A percentile compares a stretch with the other conserved stretches of the same genome.
Evolutionary conservation across 2,797 vertebrate genomes (phyloP).

Genomic region (Tympanoctomys barrerae): DNA sequence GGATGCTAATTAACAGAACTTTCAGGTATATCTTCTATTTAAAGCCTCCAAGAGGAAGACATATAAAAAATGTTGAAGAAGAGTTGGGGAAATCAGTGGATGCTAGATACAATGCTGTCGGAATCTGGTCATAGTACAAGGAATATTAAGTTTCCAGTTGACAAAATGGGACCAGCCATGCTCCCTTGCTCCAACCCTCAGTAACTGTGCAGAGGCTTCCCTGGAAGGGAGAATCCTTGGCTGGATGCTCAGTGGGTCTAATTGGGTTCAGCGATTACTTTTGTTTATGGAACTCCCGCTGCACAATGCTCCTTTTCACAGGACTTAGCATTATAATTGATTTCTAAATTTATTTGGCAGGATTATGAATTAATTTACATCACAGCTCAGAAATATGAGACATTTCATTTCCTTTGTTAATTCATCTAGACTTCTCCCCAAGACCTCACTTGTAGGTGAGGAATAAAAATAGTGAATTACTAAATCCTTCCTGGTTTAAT

Average conservation of each 20-base stretch:
- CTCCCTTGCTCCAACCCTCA: not conserved
- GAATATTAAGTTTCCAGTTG: conserved; percentile 20
- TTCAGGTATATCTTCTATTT: not conserved
- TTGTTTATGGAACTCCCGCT: not conserved
- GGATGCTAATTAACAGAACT: not conserved
- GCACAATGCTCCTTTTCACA: not conserved
- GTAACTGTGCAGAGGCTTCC: not conserved
- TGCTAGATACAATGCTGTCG: not conserved
- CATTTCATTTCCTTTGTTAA: conserved; percentile 13
- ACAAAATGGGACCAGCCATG: not conserved
- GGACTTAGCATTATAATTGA: conserved; percentile 49
- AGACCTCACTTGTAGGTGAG: not conserved
- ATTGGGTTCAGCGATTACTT: conserved; percentile 51
- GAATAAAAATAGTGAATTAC: not conserved
- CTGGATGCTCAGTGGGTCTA: not conserved
- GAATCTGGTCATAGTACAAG: not conserved
- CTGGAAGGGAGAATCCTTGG: not conserved
- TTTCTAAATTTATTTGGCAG: conserved; percentile 54
- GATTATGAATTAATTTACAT: conserved; percentile 35
- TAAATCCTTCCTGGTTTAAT: conserved; percentile 14
- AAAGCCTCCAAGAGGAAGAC: not conserved
- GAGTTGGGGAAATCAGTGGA: not conserved
- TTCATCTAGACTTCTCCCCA: not conserved
- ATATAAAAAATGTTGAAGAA: conserved; percentile 21
- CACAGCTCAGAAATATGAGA: not conserved